Percentiles rank a stretch among this genome's conserved stretches.
phyloP scores from a whole-genome alignment of 2,888 invertebrate genomes.

The Ochropacha duplaris region DNA sequence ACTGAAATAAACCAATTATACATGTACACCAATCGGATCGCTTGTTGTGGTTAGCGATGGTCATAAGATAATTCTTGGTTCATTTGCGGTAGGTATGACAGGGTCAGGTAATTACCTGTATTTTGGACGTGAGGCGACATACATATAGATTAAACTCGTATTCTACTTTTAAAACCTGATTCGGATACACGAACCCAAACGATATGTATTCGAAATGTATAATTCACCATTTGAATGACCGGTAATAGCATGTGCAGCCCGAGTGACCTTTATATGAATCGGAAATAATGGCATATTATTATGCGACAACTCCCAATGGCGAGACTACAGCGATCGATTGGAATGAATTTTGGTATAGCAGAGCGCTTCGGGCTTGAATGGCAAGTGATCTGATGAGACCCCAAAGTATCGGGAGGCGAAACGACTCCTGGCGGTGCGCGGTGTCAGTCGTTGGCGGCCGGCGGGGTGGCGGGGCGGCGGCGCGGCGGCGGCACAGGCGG shows the following conservation, averaged over 20 bases:
- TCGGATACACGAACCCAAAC: slow-evolving; percentile 45
- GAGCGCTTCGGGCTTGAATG: slow-evolving; percentile 6
- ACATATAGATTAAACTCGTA: slow-evolving; percentile 26
- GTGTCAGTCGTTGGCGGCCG: slow-evolving; percentile 43
- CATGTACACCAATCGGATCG: neutral
- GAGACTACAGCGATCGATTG: neutral
- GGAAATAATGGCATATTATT: slow-evolving; percentile 16
- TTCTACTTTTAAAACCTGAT: slow-evolving; percentile 44
- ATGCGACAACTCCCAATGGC: slow-evolving; percentile 2
- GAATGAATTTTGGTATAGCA: neutral
- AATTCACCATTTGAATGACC: slow-evolving; percentile 43
- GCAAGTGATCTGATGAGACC: slow-evolving; percentile 32
- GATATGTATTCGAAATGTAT: slow-evolving; percentile 54
- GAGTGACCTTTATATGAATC: slow-evolving; percentile 40
- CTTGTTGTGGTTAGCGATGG: neutral
- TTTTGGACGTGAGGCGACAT: slow-evolving; percentile 14
- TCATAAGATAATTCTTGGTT: neutral
- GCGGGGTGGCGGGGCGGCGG: slow-evolving; percentile 23
- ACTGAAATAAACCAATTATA: neutral
- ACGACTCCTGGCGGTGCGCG: slow-evolving; percentile 54
- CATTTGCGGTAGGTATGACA: neutral
- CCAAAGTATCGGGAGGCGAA: slow-evolving; percentile 22
- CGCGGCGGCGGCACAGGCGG: no score
- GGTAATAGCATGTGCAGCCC: slow-evolving; percentile 35
- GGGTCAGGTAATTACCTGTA: slow-evolving; percentile 1